Conservation (phyloP, 2,888 invertebrate species). For the Aethes cnicana region DNA sequence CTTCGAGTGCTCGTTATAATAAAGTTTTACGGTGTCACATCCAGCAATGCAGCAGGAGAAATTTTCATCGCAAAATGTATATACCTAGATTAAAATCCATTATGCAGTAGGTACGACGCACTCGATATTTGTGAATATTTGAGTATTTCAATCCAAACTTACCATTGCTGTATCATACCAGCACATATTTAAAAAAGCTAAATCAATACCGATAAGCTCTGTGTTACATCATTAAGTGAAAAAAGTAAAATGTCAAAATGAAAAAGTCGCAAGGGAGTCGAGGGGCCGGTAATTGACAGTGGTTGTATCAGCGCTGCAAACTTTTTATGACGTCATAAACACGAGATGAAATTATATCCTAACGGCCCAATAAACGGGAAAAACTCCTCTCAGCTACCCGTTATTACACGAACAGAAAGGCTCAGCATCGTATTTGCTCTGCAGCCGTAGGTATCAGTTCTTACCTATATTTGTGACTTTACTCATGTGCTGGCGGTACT, state of each 20-base stretch:
- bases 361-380: conserved; percentile 78
- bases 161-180: neutral
- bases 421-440: conserved; percentile 54
- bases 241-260: conserved; percentile 46
- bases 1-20: too few relatives aligned
- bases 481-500: too few relatives aligned
- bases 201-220: conserved; percentile 17
- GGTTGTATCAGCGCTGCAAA: conserved; percentile 73
- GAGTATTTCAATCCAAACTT: neutral
- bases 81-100: too few relatives aligned
- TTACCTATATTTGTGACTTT: conserved; percentile 22
- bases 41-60: too few relatives aligned
- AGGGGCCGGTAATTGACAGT: conserved; percentile 62
- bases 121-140: too few relatives aligned
- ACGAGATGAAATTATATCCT: conserved; percentile 80
- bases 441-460: conserved; percentile 25
- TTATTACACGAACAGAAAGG: conserved; percentile 67
- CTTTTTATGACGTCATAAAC: conserved; percentile 77
- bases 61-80: too few relatives aligned
- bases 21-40: too few relatives aligned
- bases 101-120: too few relatives aligned
- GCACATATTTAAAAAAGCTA: neutral
- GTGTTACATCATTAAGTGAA: conserved; percentile 37
- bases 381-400: conserved; percentile 68
- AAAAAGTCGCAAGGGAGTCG: conserved; percentile 47